These are phyloP conservation scores for Glaucomys volans DNA, from an alignment of 2,113 vertebrate species.

Conservation along the genomic window DNA sequence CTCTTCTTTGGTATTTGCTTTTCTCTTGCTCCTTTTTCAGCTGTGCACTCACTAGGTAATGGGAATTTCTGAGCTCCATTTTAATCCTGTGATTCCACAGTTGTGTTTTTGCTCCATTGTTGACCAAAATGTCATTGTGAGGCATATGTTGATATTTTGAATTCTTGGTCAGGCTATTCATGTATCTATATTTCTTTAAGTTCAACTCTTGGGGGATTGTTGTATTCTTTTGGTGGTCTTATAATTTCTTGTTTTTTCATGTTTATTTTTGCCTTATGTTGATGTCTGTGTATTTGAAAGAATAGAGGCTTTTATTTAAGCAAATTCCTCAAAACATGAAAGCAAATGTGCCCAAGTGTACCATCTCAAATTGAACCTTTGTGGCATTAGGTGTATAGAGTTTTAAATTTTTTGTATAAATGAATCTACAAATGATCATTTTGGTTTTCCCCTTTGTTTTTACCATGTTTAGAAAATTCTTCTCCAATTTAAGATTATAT, in stretches of 20 bases:
- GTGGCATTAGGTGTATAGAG: not conserved
- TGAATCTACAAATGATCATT: not conserved
- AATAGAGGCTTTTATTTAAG: not conserved
- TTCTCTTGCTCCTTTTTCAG: not conserved
- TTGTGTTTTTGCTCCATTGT: not conserved
- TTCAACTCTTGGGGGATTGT: not conserved
- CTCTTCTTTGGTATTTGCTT: not conserved
- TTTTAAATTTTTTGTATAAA: not conserved
- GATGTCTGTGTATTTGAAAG: not conserved
- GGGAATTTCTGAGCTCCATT: not conserved
- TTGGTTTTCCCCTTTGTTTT: not conserved
- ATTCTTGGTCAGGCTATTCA: not conserved
- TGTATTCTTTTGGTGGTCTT: not conserved
- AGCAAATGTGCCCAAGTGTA: not conserved
- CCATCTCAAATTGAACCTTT: not conserved
- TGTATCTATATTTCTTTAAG: not conserved
- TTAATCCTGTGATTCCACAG: not conserved
- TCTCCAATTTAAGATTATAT: constrained; percentile 25
- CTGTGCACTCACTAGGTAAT: not conserved
- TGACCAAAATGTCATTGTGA: not conserved
- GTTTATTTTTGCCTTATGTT: not conserved
- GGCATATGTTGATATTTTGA: not conserved
- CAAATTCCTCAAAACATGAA: not conserved
- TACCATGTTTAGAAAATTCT: constrained; percentile 22
- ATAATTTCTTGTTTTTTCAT: not conserved